These are phyloP conservation scores for Etheostoma nigrum DNA, from an alignment of 2,797 vertebrate genomes.

Conservation along the genomic window DNA sequence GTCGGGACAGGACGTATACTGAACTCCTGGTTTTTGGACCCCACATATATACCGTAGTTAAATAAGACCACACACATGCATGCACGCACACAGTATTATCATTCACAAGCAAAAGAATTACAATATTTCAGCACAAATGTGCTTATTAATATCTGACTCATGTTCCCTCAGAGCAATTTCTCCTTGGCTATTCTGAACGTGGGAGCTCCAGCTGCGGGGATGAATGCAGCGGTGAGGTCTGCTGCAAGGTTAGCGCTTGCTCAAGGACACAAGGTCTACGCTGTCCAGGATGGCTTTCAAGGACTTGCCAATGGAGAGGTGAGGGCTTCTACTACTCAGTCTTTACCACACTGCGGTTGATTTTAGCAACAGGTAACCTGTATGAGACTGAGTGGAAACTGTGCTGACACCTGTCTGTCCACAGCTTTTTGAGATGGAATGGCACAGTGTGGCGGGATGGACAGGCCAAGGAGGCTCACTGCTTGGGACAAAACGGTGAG, in stretches of 20 bases:
- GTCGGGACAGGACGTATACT: too few species aligned
- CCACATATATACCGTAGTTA: too few species aligned
- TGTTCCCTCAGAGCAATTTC: conserved; percentile 85
- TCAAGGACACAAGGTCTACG: conserved; percentile 90
- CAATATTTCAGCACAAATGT: not conserved
- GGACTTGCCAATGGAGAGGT: conserved; percentile 92
- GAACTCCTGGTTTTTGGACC: too few species aligned
- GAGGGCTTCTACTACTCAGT: conserved; percentile 24
- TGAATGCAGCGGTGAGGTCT: conserved; percentile 94
- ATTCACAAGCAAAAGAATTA: not conserved
- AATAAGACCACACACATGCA: too few species aligned
- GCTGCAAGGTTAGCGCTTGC: conserved; percentile 89
- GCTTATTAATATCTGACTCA: not conserved
- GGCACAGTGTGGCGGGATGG: conserved; percentile 94
- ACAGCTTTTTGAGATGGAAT: conserved; percentile 90
- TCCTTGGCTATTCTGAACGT: conserved; percentile 94
- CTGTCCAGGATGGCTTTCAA: conserved; percentile 91
- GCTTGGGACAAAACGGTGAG: conserved; percentile 95
- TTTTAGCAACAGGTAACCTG: not conserved
- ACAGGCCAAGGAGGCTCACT: conserved; percentile 94
- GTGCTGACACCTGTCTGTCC: conserved; percentile 15
- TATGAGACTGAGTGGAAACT: conserved; percentile 1
- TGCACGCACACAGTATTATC: not conserved
- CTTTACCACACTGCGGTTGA: not conserved
- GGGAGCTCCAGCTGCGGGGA: conserved; percentile 93